Conservation (phyloP, 2,888 invertebrate genomes). For the Hedya salicella region DNA sequence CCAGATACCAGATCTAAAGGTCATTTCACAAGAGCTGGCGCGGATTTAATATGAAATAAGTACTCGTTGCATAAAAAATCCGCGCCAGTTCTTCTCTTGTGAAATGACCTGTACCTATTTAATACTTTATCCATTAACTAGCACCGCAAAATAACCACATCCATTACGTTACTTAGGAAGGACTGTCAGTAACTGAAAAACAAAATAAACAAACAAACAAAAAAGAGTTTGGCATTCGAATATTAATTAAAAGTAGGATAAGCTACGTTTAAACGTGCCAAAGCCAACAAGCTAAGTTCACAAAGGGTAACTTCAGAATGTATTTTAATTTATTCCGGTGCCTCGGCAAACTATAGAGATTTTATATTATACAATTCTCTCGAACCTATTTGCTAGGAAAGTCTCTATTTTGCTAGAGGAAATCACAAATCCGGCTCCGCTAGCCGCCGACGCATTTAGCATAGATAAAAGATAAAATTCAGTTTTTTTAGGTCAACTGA, state of each 20-base stretch:
- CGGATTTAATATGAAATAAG: no score
- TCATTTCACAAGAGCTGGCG: no score
- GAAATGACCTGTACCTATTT: no score
- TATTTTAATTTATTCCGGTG: constrained; percentile 13
- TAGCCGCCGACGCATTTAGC: constrained; percentile 32
- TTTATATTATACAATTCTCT: constrained; percentile 13
- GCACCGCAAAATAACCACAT: no score
- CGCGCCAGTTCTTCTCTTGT: no score
- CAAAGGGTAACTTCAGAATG: constrained; percentile 13
- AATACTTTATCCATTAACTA: no score
- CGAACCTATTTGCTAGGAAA: constrained; percentile 38
- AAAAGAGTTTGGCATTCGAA: no score
- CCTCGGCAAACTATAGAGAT: background rate
- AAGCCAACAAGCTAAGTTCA: constrained; percentile 11
- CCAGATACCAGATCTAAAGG: no score
- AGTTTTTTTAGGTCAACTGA: constrained; percentile 38
- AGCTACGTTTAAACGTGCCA: constrained; percentile 18
- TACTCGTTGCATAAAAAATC: no score
- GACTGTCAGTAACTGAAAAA: no score
- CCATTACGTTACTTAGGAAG: no score
- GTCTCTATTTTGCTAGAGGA: constrained; percentile 36
- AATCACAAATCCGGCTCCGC: constrained; percentile 33
- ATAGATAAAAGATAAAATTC: constrained; percentile 41
- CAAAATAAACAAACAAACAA: no score
- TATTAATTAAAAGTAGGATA: constrained; percentile 17